A percentile compares a stretch with the other conserved stretches of the same genome.
These are phyloP conservation scores for Sialia sialis DNA, from an alignment of 2,113 vertebrate genomes.

Conservation along the genomic window DNA sequence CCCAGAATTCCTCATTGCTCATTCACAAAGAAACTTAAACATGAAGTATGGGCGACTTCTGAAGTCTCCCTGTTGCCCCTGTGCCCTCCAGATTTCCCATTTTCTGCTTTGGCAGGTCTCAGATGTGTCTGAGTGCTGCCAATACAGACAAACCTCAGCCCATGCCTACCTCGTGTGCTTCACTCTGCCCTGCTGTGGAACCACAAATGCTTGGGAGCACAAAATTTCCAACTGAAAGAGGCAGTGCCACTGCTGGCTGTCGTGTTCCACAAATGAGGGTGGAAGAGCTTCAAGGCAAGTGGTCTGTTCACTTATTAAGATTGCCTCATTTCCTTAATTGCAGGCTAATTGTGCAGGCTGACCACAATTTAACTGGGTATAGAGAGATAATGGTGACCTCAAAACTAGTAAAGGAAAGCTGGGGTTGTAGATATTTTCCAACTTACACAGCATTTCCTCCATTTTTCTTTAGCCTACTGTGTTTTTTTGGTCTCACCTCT, in stretches of 20 bases:
- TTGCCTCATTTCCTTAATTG: background rate
- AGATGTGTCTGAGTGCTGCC: background rate
- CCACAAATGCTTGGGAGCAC: background rate
- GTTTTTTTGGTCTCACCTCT: background rate
- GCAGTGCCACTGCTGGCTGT: too few species aligned
- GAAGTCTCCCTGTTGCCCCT: background rate
- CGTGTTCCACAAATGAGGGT: rapidly evolving
- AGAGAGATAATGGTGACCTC: background rate
- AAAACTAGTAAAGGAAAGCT: background rate
- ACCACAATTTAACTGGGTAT: background rate
- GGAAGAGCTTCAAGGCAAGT: background rate
- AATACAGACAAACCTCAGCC: background rate
- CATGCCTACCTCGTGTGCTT: rapidly evolving
- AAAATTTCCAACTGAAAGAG: background rate
- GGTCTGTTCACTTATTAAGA: background rate
- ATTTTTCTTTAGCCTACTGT: background rate
- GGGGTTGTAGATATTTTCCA: background rate
- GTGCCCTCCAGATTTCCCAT: background rate
- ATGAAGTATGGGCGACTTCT: rapidly evolving
- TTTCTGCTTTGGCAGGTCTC: background rate
- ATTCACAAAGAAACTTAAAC: background rate
- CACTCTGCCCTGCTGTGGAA: background rate
- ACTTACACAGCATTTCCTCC: background rate
- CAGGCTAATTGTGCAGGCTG: background rate
- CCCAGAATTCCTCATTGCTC: background rate